Evolutionary conservation across 2,888 invertebrate species (phyloP).

Genomic region (Andrena flavipes): DNA sequence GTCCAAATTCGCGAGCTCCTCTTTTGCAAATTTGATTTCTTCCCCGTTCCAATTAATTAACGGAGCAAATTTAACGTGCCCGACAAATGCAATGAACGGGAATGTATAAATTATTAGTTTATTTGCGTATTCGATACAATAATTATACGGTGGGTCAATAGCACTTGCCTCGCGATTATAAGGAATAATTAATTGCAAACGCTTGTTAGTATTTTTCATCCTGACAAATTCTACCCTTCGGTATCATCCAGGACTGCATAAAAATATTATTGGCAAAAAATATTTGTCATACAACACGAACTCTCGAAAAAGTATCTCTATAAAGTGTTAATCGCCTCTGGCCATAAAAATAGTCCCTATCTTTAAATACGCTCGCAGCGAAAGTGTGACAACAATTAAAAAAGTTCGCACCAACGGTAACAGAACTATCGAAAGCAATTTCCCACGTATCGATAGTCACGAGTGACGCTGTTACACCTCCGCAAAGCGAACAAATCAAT

Average conservation of each 20-base stretch:
- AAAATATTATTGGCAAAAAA: no score
- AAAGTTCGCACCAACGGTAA: no score
- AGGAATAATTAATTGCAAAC: conserved; percentile 20
- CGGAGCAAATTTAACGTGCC: conserved; percentile 29
- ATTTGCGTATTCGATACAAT: conserved; percentile 21
- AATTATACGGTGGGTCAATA: conserved; percentile 19
- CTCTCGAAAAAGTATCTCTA: no score
- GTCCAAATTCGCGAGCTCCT: background rate
- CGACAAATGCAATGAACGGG: conserved; percentile 33
- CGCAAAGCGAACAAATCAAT: no score
- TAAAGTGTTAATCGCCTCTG: no score
- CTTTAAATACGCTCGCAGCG: no score
- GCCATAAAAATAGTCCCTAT: no score
- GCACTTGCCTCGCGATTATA: conserved; percentile 10
- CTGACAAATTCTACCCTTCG: background rate
- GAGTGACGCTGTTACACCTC: no score
- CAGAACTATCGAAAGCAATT: no score
- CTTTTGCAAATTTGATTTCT: conserved; percentile 45
- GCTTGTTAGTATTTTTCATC: background rate
- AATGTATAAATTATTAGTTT: conserved; percentile 44
- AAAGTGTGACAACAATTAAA: no score
- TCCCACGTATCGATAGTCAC: no score
- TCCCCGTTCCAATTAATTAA: conserved; percentile 38
- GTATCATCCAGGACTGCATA: background rate
- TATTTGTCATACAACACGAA: no score